Base-by-base conservation (phyloP, 2,797 vertebrate genomes). In the Crotalus adamanteus region DNA sequence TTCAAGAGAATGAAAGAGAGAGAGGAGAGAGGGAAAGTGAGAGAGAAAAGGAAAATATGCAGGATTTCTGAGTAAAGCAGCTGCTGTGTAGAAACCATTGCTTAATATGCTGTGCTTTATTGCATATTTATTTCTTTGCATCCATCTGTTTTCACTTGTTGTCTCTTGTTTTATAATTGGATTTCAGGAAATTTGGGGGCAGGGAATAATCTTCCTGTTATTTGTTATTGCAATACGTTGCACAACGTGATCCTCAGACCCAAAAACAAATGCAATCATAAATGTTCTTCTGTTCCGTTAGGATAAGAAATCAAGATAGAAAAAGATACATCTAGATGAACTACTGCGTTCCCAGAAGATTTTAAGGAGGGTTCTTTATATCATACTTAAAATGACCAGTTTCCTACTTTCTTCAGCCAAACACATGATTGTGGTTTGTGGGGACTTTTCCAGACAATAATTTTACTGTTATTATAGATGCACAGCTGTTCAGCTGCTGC, bases 71-170 rank as follows among this genome's bases (percentile, higher is more conserved):
- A 87, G 12, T 42, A 93, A 93, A 88, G 69, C 57, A 91, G 90
- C 89, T 91, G 92, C 90, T 88, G 47, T 91, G 65, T 93, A 83
- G 56, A 91, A 93, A 83, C 86, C 65, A 91, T 93, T 78, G 90
- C 86, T 91, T 88, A 88, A 93, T 93, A 91, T 85, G 65, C 86
- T 63, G 16, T 26, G 65, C n/a, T 93, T 91, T 91, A 91, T 55
- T 88, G 65, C 90, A 63, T 91, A 93, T 88, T 93, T 93, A 93
- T 93, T 88, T 93, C 86, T 85, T 91, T 91, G 31, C 31, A 93
- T 93, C 92, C 92, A 93, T 93, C 92, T 93, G 92, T 88, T 91
- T 91, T 93, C 90, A 93, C 92, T 93, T 93, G 60, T 93, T 88
- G 90, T 93, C 90, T 93, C 90, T 91, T 88, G 92, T 88, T 93